Conservation (phyloP, 2,888 invertebrate genomes). For the Pimpla rufipes region DNA sequence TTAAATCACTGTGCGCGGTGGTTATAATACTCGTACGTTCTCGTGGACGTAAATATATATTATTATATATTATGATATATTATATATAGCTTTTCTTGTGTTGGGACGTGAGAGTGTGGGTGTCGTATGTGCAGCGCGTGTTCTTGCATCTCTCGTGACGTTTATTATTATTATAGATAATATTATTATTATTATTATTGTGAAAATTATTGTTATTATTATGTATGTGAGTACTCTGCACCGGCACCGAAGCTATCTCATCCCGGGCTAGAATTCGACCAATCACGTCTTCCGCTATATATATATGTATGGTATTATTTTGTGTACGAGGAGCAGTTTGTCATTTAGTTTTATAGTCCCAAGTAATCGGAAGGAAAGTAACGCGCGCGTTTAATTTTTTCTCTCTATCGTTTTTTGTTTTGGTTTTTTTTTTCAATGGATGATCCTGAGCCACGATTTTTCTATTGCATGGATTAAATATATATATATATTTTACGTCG, state of each 20-base stretch:
- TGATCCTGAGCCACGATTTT: constrained; percentile 26
- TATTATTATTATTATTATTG: constrained; percentile 16
- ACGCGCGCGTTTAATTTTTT: background rate
- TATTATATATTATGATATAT: background rate
- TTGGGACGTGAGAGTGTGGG: constrained; percentile 47
- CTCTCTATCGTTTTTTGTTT: background rate
- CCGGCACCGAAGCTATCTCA: constrained; percentile 53
- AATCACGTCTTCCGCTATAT: constrained; percentile 24
- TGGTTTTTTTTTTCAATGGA: constrained; percentile 6
- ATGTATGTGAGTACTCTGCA: constrained; percentile 24
- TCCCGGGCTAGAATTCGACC: constrained; percentile 28
- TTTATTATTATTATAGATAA: constrained; percentile 30
- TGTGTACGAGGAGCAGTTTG: constrained; percentile 60
- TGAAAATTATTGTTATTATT: constrained; percentile 13
- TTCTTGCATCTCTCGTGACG: constrained; percentile 58
- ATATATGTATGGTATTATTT: constrained; percentile 23
- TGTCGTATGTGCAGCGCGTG: constrained; percentile 61
- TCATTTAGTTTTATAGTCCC: constrained; percentile 41
- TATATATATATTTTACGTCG: background rate
- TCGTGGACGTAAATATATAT: constrained; percentile 38
- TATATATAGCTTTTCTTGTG: constrained; percentile 28
- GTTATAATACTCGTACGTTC: constrained; percentile 31
- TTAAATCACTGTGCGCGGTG: constrained; percentile 57
- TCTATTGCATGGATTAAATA: constrained; percentile 9
- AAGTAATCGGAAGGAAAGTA: constrained; percentile 27